Base-by-base conservation (phyloP, 2,113 vertebrate genomes). In the Chionis minor region DNA sequence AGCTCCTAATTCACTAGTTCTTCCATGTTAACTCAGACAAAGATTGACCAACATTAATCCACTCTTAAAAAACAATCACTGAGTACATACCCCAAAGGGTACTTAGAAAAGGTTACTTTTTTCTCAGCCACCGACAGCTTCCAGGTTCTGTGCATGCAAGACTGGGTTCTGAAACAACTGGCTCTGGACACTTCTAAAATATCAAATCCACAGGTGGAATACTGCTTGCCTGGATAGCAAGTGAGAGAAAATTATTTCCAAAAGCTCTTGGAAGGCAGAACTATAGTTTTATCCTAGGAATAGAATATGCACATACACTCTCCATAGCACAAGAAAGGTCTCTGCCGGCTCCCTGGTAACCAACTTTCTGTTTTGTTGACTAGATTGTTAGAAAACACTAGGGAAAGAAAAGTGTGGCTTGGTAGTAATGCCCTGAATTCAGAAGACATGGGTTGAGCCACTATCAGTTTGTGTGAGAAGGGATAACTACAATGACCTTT, bases 281-380 rank as follows among this genome's bases (percentile, higher is more conserved):
- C 7, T 27, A 19, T 27, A 49, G 49, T 58, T 88, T 72, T 82
- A 51, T 35, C 58, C 35, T 13, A 1, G 2, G 44, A 55, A 35
- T 18, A 20, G 13, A 85, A 40, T 6, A 40, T 14, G 8, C 45
- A 55, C 22, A 15, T 2, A 9, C 16, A 4, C 42, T 79, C 13
- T 74, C 63, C 61, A 56, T 13, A 8, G 70, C 81, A 61, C 74
- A 82, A 45, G 28, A 45, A 14, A 67, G 16, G 49, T 70, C 78
- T 81, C 81, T 73, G 49, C 49, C 8, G 80, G 84, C 54, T 92
- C 67, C 85, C 38, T 87, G 74, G 94, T 84, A 95, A 92, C 74
- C 79, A 91, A 38, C 54, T 40, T 87, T 80, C n/a, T 91, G 79
- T 81, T 91, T 92, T 94, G 84, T 85, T 92, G 80, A 84, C 33